Conservation (phyloP, 2,888 invertebrate species). For the Pteria penguin region DNA sequence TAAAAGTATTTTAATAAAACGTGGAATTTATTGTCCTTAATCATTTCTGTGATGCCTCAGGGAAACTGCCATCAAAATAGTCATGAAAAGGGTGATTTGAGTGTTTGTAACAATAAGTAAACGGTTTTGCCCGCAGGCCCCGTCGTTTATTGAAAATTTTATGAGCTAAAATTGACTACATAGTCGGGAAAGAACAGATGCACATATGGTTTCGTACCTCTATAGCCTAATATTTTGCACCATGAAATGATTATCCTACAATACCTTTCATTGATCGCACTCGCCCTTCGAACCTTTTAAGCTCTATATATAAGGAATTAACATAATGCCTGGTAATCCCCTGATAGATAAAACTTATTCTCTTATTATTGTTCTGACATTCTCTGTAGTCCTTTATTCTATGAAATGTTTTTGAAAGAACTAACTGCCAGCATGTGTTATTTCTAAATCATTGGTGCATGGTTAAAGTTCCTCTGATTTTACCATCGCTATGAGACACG, state of each 20-base stretch:
- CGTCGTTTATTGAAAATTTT: neutral
- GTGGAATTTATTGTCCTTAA: neutral
- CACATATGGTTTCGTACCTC: conserved; percentile 1
- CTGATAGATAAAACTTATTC: too few relatives aligned
- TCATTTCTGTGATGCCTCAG: neutral
- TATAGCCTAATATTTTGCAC: neutral
- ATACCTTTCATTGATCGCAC: neutral
- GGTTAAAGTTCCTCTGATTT: too few relatives aligned
- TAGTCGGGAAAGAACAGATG: neutral
- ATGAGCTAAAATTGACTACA: conserved; percentile 7
- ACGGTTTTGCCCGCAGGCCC: neutral
- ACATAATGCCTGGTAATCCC: neutral
- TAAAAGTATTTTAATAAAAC: neutral
- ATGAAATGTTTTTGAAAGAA: too few relatives aligned
- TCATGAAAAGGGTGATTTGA: neutral
- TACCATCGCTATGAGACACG: too few relatives aligned
- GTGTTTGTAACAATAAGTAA: neutral
- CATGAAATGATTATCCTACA: neutral
- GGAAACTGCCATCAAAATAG: neutral
- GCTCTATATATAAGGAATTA: neutral
- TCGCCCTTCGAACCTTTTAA: neutral
- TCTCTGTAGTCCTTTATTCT: too few relatives aligned
- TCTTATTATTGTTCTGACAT: too few relatives aligned
- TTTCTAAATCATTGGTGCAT: too few relatives aligned
- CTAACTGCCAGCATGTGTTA: too few relatives aligned